Percentiles rank a stretch among this genome's conserved stretches.
Evolutionary conservation across 2,113 vertebrate species (phyloP).

Genomic region (Apteryx mantelli): DNA sequence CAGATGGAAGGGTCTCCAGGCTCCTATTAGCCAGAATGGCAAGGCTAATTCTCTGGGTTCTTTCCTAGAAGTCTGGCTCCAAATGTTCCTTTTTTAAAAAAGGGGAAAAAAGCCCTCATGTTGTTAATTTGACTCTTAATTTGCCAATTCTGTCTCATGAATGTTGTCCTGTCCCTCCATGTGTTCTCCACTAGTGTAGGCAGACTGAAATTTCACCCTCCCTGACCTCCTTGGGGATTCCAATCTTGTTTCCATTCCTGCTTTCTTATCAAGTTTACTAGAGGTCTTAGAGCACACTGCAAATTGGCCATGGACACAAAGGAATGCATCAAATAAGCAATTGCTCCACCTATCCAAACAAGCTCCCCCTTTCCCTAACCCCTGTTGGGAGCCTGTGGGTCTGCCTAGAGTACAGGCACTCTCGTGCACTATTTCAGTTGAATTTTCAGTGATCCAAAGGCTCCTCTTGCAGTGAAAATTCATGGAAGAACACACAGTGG

Average conservation of each 20-base stretch:
- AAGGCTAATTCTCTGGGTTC: background rate
- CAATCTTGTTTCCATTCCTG: constrained; percentile 21
- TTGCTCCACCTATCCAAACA: constrained; percentile 24
- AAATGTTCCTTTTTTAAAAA: background rate
- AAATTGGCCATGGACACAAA: background rate
- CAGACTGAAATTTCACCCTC: background rate
- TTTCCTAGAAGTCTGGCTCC: background rate
- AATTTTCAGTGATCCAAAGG: constrained; percentile 6
- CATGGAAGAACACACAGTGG: background rate
- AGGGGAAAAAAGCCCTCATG: background rate
- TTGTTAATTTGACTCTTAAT: background rate
- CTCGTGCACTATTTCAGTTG: background rate
- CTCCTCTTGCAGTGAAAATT: background rate
- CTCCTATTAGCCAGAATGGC: background rate
- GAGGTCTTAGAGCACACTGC: background rate
- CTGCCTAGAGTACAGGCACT: accelerated
- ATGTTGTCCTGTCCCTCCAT: background rate
- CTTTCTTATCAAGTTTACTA: background rate
- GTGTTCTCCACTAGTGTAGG: background rate
- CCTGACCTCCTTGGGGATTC: background rate
- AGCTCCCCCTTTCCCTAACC: background rate
- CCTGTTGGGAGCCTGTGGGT: background rate
- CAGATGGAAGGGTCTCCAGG: background rate
- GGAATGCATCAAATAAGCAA: constrained; percentile 15
- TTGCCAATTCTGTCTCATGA: background rate